Conservation (phyloP, 2,113 vertebrate genomes). For the Lampris megalopsis region DNA sequence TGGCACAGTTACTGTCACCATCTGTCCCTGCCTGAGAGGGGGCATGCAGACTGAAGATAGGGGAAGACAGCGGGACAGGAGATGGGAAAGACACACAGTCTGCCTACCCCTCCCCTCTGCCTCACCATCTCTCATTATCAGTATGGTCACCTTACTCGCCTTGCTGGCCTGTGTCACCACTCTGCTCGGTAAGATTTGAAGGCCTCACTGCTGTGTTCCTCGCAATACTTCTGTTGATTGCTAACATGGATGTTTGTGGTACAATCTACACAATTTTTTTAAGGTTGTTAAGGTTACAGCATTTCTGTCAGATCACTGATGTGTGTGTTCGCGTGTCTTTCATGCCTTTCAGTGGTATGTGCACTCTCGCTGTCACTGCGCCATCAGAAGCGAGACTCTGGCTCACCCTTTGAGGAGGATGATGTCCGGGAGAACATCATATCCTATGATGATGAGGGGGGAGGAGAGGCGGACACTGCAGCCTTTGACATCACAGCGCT, state of each 20-base stretch:
- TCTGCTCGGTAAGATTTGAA: constrained; percentile 82
- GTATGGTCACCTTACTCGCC: constrained; percentile 86
- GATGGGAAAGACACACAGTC: constrained; percentile 77
- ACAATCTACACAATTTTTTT: constrained; percentile 17
- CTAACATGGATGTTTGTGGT: not conserved
- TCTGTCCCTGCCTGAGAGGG: constrained; percentile 87
- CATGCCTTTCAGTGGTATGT: constrained; percentile 75
- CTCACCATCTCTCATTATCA: constrained; percentile 84
- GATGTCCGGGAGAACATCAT: constrained; percentile 87
- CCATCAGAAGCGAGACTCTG: constrained; percentile 80
- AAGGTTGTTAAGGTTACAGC: constrained; percentile 33
- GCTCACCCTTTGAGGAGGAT: constrained; percentile 79
- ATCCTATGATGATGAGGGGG: constrained; percentile 89
- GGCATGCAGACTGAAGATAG: constrained; percentile 80
- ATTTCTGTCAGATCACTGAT: constrained; percentile 42
- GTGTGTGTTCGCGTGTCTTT: constrained; percentile 36
- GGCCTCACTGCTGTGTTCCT: not conserved
- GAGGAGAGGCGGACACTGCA: constrained; percentile 91
- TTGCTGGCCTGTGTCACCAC: constrained; percentile 87
- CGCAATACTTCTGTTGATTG: not conserved
- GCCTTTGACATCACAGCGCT: constrained; percentile 91
- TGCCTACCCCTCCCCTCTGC: constrained; percentile 77
- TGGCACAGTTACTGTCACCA: constrained; percentile 87
- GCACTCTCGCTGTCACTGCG: constrained; percentile 80
- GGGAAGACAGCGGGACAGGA: constrained; percentile 62